Conservation (phyloP, 2,113 vertebrate species). For the Calidris pugnax region DNA sequence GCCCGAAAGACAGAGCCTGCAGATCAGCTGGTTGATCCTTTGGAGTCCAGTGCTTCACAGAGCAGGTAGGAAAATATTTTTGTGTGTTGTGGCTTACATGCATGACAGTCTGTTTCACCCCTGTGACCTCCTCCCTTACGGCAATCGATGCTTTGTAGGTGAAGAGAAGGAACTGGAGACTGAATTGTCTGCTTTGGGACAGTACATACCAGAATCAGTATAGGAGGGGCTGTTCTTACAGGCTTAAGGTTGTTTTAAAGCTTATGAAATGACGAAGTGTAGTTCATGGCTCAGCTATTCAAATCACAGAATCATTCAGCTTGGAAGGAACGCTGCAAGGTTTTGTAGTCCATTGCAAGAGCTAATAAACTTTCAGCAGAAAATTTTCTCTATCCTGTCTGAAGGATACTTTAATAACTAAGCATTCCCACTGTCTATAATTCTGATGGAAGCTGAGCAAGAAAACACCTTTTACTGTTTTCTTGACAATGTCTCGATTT, state of each 20-base stretch:
- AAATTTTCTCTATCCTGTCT: neutral
- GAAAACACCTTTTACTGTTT: neutral
- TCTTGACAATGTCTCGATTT: neutral
- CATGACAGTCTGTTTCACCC: neutral
- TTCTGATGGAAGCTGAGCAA: neutral
- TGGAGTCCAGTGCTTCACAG: slow-evolving; percentile 16
- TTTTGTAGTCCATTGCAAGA: neutral
- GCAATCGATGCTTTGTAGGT: neutral
- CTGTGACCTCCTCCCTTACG: fast-evolving
- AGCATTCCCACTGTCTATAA: neutral
- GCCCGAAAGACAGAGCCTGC: slow-evolving; percentile 17
- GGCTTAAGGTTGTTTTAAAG: neutral
- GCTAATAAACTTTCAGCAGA: neutral
- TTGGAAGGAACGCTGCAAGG: neutral
- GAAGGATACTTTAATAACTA: neutral
- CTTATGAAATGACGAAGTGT: neutral
- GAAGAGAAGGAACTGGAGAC: neutral
- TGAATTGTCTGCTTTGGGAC: neutral
- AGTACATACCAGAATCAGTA: fast-evolving
- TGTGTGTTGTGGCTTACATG: neutral
- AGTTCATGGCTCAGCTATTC: neutral
- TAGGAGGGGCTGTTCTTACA: neutral
- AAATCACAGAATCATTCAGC: neutral
- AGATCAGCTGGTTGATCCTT: neutral
- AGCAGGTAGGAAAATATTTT: slow-evolving; percentile 62